phyloP scores from a whole-genome alignment of 2,113 vertebrate genomes.

The Bostrychus sinensis region DNA sequence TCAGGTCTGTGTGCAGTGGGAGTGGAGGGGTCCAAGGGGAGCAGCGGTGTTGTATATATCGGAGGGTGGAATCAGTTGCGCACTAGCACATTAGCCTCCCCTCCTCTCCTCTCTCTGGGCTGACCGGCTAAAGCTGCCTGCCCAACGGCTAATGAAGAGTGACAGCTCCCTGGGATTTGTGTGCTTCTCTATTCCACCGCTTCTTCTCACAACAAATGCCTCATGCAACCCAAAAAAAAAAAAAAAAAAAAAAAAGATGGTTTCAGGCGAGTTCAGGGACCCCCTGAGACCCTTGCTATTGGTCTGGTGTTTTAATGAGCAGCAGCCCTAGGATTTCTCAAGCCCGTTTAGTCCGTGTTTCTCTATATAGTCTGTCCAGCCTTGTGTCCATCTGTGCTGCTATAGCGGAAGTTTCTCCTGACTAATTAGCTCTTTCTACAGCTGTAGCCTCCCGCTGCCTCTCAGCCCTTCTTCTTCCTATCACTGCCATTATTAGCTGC shows the following conservation, averaged over 20 bases:
- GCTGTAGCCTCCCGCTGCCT: slow-evolving; percentile 42
- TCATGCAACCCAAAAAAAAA: slow-evolving; percentile 49
- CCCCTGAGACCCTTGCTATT: slow-evolving; percentile 66
- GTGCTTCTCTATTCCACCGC: slow-evolving; percentile 73
- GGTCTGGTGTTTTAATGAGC: slow-evolving; percentile 71
- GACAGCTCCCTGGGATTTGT: slow-evolving; percentile 79
- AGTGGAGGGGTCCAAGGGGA: slow-evolving; percentile 20
- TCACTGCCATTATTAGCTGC: slow-evolving; percentile 42
- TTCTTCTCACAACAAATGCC: slow-evolving; percentile 73
- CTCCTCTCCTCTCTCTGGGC: slow-evolving; percentile 56
- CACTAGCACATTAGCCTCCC: slow-evolving; percentile 71
- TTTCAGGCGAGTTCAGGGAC: slow-evolving; percentile 65
- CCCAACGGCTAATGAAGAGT: slow-evolving; percentile 77
- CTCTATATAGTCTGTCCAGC: slow-evolving; percentile 35
- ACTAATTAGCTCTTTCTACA: slow-evolving; percentile 59
- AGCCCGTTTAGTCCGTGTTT: slow-evolving; percentile 36
- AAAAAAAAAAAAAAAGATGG: slow-evolving; percentile 35
- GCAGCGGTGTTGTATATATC: slow-evolving; percentile 19
- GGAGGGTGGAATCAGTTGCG: slow-evolving; percentile 66
- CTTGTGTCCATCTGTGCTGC: slow-evolving; percentile 40
- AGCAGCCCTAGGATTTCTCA: slow-evolving; percentile 40
- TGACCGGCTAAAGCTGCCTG: slow-evolving; percentile 71
- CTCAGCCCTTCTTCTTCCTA: slow-evolving; percentile 19
- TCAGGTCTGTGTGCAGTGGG: slow-evolving; percentile 29
- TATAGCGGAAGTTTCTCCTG: slow-evolving; percentile 52